Base-by-base conservation (phyloP, 2,797 vertebrate species). In the Amblyraja radiata region DNA sequence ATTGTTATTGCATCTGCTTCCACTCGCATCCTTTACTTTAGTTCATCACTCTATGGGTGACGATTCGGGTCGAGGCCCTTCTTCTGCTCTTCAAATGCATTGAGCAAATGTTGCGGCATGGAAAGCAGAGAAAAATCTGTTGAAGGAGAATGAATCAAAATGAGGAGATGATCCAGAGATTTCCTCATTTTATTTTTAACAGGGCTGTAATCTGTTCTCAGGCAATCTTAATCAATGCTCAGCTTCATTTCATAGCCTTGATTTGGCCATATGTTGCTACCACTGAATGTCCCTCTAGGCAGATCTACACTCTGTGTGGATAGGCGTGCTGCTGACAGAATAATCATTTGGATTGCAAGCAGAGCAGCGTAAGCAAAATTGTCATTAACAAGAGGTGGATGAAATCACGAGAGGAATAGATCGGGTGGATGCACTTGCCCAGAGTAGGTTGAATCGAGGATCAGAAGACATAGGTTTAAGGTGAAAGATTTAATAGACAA, bases 331-430 rank as follows among this genome's bases (percentile, higher is more conserved):
- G 84, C n/a, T 68, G 61, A 36, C 84, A 68, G 63, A 68, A 65
- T 88, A 68, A 88, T 88, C 84, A 68, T 63, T 68, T 36, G 84
- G 32, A 88, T 63, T 88, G 36, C n/a, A 63, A 88, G 61, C 63
- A 32, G 21, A n/a, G 61, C 84, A 68, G 61, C 88, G 9, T 65
- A 68, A 68, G 61, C 84, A 36, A 68, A 88, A 21, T 21, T 65
- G 84, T 88, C 68, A 0, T 1, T 21, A 32, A 32, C 84, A 36
- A 46, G 46, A 46, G 46, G 46, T 2, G 39, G 2, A 2, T 46
- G 46, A 46, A 46, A 46, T 46, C 46, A 2, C 46, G 46, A 46
- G 46, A 46, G 46, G 2, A 46, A 46, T 46, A 46, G 46, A 46
- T 46, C 46, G 46, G 46, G 46, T 4, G 46, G 46, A 46, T 46